Conservation (phyloP, 2,797 vertebrate species). For the Pteronotus mesoamericanus region DNA sequence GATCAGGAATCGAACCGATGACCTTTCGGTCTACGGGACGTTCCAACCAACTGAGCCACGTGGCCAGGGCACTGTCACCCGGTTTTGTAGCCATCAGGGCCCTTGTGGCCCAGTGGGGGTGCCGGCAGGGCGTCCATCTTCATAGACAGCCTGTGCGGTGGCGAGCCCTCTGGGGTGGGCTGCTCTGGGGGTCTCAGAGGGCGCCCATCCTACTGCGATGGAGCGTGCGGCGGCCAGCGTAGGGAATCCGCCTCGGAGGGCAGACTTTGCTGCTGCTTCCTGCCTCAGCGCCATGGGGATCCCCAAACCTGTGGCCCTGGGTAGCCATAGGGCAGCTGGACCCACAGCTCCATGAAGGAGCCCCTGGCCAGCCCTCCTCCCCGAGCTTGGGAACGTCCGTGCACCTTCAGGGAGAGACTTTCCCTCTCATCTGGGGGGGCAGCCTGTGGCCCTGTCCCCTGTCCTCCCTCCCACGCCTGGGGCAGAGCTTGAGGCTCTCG, state of each 20-base stretch:
- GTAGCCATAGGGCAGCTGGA: background rate
- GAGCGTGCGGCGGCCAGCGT: background rate
- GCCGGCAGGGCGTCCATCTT: background rate
- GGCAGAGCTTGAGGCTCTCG: background rate
- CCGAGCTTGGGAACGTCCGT: background rate
- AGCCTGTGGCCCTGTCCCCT: background rate
- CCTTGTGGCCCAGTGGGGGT: background rate
- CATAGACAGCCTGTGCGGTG: background rate
- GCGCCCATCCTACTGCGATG: background rate
- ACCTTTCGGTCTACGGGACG: too few relatives aligned
- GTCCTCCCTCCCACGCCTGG: accelerated
- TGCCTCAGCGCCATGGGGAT: background rate
- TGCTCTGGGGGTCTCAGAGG: background rate
- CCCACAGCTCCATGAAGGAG: background rate
- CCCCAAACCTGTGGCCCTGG: background rate
- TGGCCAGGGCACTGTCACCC: too few relatives aligned
- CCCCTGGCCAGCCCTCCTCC: background rate
- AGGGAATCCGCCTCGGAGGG: background rate
- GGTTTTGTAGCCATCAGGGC: background rate
- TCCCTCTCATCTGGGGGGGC: background rate
- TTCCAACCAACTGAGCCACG: too few relatives aligned
- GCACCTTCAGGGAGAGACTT: background rate
- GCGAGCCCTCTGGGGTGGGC: too few relatives aligned
- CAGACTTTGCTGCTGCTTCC: background rate
- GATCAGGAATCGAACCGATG: too few relatives aligned